Evolutionary conservation across 1,140 invertebrate species (phyloP).

Genomic region (Euglossa dilemma): DNA sequence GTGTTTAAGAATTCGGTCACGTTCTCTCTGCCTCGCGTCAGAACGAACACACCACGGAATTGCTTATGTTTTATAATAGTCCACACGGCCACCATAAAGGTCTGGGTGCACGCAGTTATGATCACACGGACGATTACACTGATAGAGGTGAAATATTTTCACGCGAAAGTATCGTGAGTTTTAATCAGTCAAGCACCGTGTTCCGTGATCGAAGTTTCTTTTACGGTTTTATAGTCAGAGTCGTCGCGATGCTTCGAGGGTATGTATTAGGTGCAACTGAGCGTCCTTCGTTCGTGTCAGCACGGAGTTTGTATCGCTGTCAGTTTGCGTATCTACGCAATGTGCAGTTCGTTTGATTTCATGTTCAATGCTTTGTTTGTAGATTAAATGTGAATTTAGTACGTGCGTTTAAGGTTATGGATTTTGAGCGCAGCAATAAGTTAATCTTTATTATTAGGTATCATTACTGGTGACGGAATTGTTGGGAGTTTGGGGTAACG

Average conservation of each 20-base stretch:
- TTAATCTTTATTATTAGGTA: no score
- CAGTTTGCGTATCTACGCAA: background rate
- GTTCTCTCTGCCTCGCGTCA: constrained; percentile 37
- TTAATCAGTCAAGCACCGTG: background rate
- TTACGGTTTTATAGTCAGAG: background rate
- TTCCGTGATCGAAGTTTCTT: background rate
- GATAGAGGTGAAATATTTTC: constrained; percentile 15
- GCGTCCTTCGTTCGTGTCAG: background rate
- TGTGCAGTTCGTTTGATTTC: background rate
- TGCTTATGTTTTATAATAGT: constrained; percentile 65
- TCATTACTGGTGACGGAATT: no score
- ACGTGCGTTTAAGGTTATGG: background rate
- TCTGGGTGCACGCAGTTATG: no score
- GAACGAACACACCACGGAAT: constrained; percentile 56
- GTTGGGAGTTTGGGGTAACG: no score
- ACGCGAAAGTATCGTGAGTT: background rate
- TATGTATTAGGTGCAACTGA: background rate
- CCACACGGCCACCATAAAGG: background rate
- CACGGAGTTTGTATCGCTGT: background rate
- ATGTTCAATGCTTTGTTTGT: background rate
- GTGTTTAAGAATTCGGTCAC: constrained; percentile 62
- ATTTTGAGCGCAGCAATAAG: background rate
- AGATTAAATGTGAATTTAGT: background rate
- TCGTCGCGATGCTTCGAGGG: background rate
- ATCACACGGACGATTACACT: background rate